Percentiles rank a stretch among this genome's conserved stretches.
phyloP scores from a whole-genome alignment of 2,797 vertebrate genomes.

The Rhinatrema bivittatum region DNA sequence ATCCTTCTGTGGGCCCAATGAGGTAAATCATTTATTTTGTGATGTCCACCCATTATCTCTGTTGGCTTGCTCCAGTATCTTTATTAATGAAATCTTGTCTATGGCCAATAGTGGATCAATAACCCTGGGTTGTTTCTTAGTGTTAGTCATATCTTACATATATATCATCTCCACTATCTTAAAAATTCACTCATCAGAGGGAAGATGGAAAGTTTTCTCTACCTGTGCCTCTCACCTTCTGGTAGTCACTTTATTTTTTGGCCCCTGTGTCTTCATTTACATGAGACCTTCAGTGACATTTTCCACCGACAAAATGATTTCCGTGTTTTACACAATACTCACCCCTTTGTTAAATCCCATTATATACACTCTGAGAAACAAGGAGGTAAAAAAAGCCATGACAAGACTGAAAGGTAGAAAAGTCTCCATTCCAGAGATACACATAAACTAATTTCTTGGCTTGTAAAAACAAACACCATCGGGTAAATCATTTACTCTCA shows the following conservation, averaged over 20 bases:
- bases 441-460: neutral
- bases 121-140: conserved; percentile 1
- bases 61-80: conserved; percentile 15
- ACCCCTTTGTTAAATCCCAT: conserved; percentile 21
- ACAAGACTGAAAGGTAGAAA: conserved; percentile 1
- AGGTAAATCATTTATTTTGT: conserved; percentile 22
- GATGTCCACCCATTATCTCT: conserved; percentile 15
- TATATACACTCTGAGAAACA: conserved; percentile 26
- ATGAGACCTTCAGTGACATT: conserved; percentile 12
- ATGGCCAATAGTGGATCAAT: conserved; percentile 9
- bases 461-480: no score
- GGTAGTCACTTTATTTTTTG: conserved; percentile 8
- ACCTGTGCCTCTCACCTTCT: conserved; percentile 11
- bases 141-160: conserved; percentile 1
- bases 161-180: conserved; percentile 9
- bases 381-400: conserved; percentile 20
- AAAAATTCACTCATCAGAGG: neutral
- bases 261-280: conserved; percentile 21
- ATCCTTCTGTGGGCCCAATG: conserved; percentile 9
- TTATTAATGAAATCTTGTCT: conserved; percentile 6
- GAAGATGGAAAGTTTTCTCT: conserved; percentile 4
- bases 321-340: conserved; percentile 16
- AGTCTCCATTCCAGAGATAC: neutral
- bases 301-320: conserved; percentile 12
- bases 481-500: no score